Conservation (phyloP, 2,888 invertebrate genomes). For the Mythimna loreyi region DNA sequence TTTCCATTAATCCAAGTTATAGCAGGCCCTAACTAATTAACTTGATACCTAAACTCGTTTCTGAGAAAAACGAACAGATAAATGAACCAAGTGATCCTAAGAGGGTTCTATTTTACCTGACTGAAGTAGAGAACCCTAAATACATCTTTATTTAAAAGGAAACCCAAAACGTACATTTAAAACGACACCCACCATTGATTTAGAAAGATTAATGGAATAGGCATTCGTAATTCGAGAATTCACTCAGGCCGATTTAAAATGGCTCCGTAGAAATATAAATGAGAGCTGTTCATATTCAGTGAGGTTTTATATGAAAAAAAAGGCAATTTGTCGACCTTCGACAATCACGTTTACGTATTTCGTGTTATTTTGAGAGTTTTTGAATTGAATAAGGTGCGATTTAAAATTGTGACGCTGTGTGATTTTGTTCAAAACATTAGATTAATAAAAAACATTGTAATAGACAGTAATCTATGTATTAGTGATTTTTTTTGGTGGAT, state of each 20-base stretch:
- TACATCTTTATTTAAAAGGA: not conserved
- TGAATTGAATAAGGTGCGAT: not conserved
- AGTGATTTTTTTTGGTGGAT: too few species aligned
- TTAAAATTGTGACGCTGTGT: not conserved
- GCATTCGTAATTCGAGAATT: slow-evolving; percentile 46
- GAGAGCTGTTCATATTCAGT: slow-evolving; percentile 49
- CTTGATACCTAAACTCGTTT: too few species aligned
- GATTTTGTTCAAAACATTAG: not conserved
- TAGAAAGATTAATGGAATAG: slow-evolving; percentile 46
- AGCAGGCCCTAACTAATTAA: too few species aligned
- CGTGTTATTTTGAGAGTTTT: slow-evolving; percentile 1
- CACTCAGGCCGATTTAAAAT: slow-evolving; percentile 55
- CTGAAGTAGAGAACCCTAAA: too few species aligned
- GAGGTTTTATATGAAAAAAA: slow-evolving; percentile 46
- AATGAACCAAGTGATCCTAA: too few species aligned
- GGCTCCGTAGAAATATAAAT: slow-evolving; percentile 61
- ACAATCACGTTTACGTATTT: slow-evolving; percentile 20
- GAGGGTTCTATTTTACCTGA: too few species aligned
- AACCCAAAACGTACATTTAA: not conserved
- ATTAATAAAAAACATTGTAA: too few species aligned
- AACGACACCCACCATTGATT: not conserved
- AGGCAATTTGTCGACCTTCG: slow-evolving; percentile 53
- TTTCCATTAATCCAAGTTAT: too few species aligned
- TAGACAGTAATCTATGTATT: too few species aligned
- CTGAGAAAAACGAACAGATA: too few species aligned